Evolutionary conservation across 1,140 invertebrate species (phyloP), one percentile per base, ranked within the genome.

Genomic region (Dendrolimus kikuchii): DNA sequence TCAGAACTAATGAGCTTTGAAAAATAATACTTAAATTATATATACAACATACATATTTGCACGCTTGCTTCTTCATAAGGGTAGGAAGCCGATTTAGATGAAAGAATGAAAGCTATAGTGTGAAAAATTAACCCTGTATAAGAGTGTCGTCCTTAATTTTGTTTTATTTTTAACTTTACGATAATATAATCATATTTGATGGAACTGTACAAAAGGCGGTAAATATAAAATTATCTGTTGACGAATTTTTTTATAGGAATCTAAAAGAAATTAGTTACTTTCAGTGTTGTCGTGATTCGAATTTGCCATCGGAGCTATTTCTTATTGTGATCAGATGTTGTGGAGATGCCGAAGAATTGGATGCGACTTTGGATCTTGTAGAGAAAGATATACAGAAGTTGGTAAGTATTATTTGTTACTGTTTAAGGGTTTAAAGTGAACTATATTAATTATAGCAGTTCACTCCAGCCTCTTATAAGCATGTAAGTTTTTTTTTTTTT

Each of bases 251-350:
- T 53, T 7, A 39, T 40, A n/a, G 39, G 10, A 10, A 7, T 53
- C 7, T 40, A 7, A 39, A 47, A 49, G 7, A 53, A 57, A 49
- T 39, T 52, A 8, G 49, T 52, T 5, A n/a, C 60, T 66, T 61
- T 58, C 77, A 96, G 95, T 95, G 93, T 81, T 90, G 90, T 66
- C 91, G 93, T 62, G 94, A 96, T 59, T 80, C 75, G 53, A 89
- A 89, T 66, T 88, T 96, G 62, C 93, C 93, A 7, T 94, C 92
- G 61, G 95, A 98, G 63, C 90, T 93, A 52, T 97, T 97, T 83
- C 83, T 97, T 59, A 91, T 92, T 62, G 92, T 95, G 45, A 90
- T 97, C 64, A 90, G 94, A 67, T 90, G 92, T 55, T 94, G 94
- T 8, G 92, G 94, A 65, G 93, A 91, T 70, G 88, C 93, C 48